These are phyloP conservation scores for Andricus grossulariae DNA, from an alignment of 1,140 invertebrate genomes.

Conservation along the genomic window DNA sequence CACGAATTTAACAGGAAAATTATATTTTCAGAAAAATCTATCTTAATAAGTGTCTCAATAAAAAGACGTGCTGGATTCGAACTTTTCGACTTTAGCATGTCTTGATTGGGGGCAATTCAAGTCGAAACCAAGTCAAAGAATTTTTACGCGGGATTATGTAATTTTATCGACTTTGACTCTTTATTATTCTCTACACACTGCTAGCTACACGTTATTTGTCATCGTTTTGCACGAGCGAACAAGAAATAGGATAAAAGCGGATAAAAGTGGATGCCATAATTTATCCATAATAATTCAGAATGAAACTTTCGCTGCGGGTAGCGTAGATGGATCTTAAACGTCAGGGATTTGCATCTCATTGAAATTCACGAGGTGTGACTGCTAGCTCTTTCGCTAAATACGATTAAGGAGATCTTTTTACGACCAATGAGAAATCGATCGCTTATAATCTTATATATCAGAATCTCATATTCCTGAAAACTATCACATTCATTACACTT, in stretches of 20 bases:
- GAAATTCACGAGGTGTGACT: conserved; percentile 18
- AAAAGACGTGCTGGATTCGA: too few relatives aligned
- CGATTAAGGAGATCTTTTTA: conserved; percentile 29
- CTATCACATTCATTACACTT: not conserved
- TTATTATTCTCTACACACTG: conserved; percentile 17
- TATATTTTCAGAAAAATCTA: too few relatives aligned
- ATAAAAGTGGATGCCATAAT: conserved; percentile 30
- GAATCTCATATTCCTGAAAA: not conserved
- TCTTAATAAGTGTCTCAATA: too few relatives aligned
- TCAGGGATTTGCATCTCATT: conserved; percentile 28
- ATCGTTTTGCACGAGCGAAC: conserved; percentile 19
- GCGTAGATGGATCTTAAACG: conserved; percentile 18
- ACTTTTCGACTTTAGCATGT: too few relatives aligned
- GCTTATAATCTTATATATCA: conserved; percentile 20
- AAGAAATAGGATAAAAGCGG: conserved; percentile 26
- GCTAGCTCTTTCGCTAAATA: conserved; percentile 26
- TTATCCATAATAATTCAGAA: conserved; percentile 30
- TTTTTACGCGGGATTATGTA: not conserved
- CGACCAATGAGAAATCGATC: conserved; percentile 18
- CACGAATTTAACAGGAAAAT: too few relatives aligned
- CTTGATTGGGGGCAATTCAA: too few relatives aligned
- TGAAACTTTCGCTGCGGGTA: conserved; percentile 12
- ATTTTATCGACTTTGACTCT: conserved; percentile 2
- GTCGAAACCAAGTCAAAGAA: too few relatives aligned
- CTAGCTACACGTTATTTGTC: conserved; percentile 22